Evolutionary conservation across 2,113 vertebrate genomes (phyloP).

Genomic region (Hystrix brachyura): DNA sequence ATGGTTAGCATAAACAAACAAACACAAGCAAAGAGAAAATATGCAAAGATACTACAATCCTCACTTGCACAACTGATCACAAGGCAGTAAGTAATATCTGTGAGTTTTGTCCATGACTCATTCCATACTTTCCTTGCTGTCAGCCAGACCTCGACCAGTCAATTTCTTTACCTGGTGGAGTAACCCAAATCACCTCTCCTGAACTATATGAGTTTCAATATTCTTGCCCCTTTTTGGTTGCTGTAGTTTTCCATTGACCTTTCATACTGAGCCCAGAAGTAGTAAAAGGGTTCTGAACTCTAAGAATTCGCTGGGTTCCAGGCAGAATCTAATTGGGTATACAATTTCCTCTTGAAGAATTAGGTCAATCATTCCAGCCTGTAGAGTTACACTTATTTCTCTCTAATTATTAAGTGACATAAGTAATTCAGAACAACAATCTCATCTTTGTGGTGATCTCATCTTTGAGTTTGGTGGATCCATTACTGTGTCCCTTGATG

Average conservation of each 20-base stretch:
- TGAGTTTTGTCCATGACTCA: not conserved
- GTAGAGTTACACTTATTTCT: not conserved
- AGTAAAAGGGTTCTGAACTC: not conserved
- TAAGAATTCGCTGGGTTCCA: not conserved
- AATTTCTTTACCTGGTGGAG: not conserved
- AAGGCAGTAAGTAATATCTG: not conserved
- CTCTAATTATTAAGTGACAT: not conserved
- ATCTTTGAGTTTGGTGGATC: not conserved
- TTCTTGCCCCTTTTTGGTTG: not conserved
- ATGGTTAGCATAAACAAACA: not conserved
- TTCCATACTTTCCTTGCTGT: not conserved
- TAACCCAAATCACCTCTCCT: not conserved
- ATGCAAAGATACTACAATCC: not conserved
- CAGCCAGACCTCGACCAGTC: not conserved
- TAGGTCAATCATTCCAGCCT: not conserved
- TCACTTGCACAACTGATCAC: not conserved
- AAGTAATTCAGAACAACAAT: slow-evolving; percentile 1
- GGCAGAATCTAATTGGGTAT: not conserved
- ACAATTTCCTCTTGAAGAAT: not conserved
- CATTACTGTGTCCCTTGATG: not conserved
- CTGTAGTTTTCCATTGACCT: not conserved
- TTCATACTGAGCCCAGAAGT: not conserved
- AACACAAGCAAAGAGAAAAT: not conserved
- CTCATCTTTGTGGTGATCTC: not conserved
- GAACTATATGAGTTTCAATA: not conserved